These are phyloP conservation scores for Diuraphis noxia DNA, from an alignment of 1,140 invertebrate species.

Conservation along the genomic window DNA sequence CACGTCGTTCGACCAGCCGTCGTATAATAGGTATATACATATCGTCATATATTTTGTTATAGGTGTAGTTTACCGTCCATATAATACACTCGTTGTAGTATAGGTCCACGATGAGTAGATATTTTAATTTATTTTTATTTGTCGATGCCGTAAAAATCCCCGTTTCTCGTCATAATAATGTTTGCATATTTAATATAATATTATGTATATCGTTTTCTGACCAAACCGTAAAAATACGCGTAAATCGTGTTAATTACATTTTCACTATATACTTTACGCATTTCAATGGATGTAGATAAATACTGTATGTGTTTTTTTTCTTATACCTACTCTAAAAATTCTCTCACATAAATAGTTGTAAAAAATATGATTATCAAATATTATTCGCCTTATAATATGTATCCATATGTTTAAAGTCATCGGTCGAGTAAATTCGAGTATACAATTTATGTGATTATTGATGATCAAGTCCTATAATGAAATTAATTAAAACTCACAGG, in stretches of 20 bases:
- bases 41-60: background rate
- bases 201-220: background rate
- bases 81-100: background rate
- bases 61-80: slow-evolving; percentile 1
- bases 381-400: too few species aligned
- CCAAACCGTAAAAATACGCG: background rate
- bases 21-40: background rate
- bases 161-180: background rate
- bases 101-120: background rate
- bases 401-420: background rate
- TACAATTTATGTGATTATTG: background rate
- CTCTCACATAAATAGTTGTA: too few species aligned
- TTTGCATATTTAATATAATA: background rate
- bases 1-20: background rate
- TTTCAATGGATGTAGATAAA: background rate
- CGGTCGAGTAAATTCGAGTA: background rate
- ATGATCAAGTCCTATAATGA: background rate
- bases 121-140: slow-evolving; percentile 23
- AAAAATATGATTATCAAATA: too few species aligned
- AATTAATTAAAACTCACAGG: background rate
- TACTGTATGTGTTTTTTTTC: background rate
- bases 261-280: background rate
- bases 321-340: too few species aligned
- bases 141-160: background rate
- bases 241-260: background rate